phyloP scores from a whole-genome alignment of 2,888 invertebrate genomes.

The Isoperla grammatica region DNA sequence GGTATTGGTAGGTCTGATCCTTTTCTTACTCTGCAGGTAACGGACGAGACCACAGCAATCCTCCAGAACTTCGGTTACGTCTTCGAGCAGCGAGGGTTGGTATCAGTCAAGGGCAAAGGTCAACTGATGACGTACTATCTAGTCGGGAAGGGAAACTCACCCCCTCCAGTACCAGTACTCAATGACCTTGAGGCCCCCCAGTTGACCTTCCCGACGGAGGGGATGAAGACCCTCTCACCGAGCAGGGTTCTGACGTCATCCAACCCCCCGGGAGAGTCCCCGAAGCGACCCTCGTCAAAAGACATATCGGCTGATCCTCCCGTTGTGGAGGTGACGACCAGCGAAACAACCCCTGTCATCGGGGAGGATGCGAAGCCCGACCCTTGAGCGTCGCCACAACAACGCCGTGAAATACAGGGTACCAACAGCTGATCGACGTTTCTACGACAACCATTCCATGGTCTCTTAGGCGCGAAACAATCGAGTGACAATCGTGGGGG shows the following conservation, averaged over 20 bases:
- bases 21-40: constrained; percentile 61
- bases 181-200: constrained; percentile 13
- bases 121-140: constrained; percentile 93
- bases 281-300: neutral
- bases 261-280: too few species aligned
- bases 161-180: constrained; percentile 21
- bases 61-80: constrained; percentile 84
- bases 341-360: neutral
- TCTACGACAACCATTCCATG: constrained; percentile 6
- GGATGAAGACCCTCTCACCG: neutral
- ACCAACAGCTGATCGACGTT: constrained; percentile 5
- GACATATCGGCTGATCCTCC: constrained; percentile 16
- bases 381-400: neutral
- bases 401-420: constrained; percentile 17
- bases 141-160: constrained; percentile 45
- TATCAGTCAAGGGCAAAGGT: constrained; percentile 96
- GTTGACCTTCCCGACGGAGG: neutral
- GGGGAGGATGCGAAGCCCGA: neutral
- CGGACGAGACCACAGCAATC: constrained; percentile 89
- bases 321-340: constrained; percentile 6
- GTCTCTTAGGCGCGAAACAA: neutral
- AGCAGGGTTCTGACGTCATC: neutral
- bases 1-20: too few species aligned
- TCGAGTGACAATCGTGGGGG: constrained; percentile 24
- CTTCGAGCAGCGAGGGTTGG: constrained; percentile 90